These are phyloP conservation scores for Pristiophorus japonicus DNA, from an alignment of 2,113 vertebrate species.

Conservation along the genomic window DNA sequence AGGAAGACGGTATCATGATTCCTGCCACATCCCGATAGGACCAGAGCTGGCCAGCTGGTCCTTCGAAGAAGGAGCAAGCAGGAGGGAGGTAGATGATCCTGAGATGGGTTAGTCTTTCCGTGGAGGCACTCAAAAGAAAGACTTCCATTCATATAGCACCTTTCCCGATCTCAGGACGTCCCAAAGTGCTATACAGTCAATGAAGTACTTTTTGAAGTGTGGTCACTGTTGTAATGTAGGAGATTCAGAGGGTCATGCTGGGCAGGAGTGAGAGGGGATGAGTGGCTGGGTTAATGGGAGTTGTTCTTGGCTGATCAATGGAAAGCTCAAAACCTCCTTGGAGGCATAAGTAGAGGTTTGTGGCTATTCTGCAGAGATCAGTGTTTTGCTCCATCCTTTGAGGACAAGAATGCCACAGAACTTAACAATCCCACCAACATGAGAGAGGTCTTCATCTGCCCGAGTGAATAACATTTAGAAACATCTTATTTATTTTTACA, in stretches of 20 bases:
- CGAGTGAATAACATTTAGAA: not conserved
- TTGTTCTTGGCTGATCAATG: not conserved
- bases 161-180: no score
- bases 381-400: not conserved
- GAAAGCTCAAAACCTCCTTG: not conserved
- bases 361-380: not conserved
- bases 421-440: not conserved
- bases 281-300: not conserved
- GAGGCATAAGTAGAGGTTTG: not conserved
- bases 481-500: not conserved
- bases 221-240: no score
- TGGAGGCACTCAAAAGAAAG: not conserved
- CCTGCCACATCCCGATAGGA: not conserved
- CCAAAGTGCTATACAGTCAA: no score
- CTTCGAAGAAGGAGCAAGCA: not conserved
- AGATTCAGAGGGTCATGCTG: not conserved
- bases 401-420: not conserved
- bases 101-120: not conserved
- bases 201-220: no score
- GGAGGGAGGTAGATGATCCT: not conserved
- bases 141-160: no score
- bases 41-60: not conserved
- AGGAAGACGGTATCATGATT: not conserved
- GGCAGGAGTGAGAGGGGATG: not conserved
- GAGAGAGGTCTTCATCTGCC: not conserved